phyloP scores from a whole-genome alignment of 2,888 invertebrate genomes.

The Drosophila phalerata region DNA sequence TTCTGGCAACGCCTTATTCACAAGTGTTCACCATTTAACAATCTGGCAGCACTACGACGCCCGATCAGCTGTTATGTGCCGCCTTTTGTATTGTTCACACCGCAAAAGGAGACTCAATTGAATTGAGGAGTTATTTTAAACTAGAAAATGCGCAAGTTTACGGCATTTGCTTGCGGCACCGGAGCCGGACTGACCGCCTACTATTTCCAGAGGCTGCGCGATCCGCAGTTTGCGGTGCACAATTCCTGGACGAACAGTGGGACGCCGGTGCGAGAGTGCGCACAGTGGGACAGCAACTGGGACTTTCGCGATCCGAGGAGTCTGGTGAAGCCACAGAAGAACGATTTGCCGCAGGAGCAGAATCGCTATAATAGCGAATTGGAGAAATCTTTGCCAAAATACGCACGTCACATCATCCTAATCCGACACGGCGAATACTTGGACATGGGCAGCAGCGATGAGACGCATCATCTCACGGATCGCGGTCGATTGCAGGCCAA shows the following conservation, averaged over 20 bases:
- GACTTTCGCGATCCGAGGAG: constrained; percentile 93
- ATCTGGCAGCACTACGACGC: constrained; percentile 21
- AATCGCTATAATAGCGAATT: constrained; percentile 89
- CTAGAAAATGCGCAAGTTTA: constrained; percentile 65
- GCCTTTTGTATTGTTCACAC: constrained; percentile 32
- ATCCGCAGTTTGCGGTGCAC: constrained; percentile 86
- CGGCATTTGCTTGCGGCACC: constrained; percentile 87
- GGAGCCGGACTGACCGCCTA: constrained; percentile 89
- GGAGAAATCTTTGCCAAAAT: constrained; percentile 88
- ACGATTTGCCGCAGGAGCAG: constrained; percentile 87
- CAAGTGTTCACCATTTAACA: no score
- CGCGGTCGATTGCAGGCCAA: constrained; percentile 94
- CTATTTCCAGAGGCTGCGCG: constrained; percentile 86
- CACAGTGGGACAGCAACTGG: constrained; percentile 95
- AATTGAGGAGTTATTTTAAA: background rate
- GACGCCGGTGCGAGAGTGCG: constrained; percentile 79
- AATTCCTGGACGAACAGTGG: constrained; percentile 89
- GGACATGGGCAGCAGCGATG: constrained; percentile 89
- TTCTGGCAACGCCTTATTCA: background rate
- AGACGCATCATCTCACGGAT: constrained; percentile 91
- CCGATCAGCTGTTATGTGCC: constrained; percentile 48
- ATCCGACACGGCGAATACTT: constrained; percentile 98
- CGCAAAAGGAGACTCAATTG: background rate
- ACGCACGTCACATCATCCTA: constrained; percentile 92
- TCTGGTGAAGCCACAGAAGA: constrained; percentile 88